Conservation (phyloP, 2,113 vertebrate genomes). For the Sinocyclocheilus maitianheensis region DNA sequence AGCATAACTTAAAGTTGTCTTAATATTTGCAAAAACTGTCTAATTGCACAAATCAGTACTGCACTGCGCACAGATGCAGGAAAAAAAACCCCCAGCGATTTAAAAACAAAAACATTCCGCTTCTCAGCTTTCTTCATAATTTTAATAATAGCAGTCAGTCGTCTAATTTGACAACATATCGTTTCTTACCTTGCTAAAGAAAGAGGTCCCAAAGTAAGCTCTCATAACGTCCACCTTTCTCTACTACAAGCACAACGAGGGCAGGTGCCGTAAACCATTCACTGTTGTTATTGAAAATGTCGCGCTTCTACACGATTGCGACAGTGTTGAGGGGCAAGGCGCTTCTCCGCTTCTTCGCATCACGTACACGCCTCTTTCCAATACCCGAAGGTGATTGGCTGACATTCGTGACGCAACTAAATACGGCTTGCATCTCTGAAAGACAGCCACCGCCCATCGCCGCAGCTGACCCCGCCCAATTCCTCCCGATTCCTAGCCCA, state of each 20-base stretch:
- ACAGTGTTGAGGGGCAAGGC: constrained; percentile 56
- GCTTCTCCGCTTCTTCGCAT: not conserved
- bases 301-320: constrained; percentile 53
- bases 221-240: constrained; percentile 19
- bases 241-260: not conserved
- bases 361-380: not conserved
- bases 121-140: not conserved
- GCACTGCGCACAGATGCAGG: not conserved
- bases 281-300: not conserved
- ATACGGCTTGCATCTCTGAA: not conserved
- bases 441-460: constrained; percentile 14
- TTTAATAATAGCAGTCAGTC: not conserved
- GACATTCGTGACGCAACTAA: not conserved
- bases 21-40: not conserved
- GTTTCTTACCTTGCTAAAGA: constrained; percentile 41
- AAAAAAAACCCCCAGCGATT: not conserved
- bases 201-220: not conserved
- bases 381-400: constrained; percentile 51
- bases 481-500: constrained; percentile 47
- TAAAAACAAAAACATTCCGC: not conserved
- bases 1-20: not conserved
- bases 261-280: not conserved
- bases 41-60: not conserved
- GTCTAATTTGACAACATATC: not conserved
- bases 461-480: constrained; percentile 30